Percentiles rank a stretch among this genome's conserved stretches.
Evolutionary conservation across 2,797 vertebrate genomes (phyloP).

Genomic region (Threskiornis aethiopicus): DNA sequence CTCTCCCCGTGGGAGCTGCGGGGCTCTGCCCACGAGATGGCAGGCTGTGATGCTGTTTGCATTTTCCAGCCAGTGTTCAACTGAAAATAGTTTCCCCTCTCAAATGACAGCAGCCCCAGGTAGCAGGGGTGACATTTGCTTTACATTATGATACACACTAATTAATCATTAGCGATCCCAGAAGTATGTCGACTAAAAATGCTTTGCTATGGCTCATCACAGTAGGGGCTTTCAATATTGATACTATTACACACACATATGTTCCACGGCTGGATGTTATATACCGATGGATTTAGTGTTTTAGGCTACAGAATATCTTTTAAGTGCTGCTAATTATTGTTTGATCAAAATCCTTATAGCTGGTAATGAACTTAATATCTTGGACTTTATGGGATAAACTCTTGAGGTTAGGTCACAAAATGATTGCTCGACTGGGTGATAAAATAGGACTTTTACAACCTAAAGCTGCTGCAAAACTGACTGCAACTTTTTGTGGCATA

Average conservation of each 20-base stretch:
- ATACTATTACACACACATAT: conserved; percentile 86
- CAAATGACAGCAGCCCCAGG: conserved; percentile 88
- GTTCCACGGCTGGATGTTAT: conserved; percentile 80
- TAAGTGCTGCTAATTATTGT: conserved; percentile 62
- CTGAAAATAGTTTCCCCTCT: conserved; percentile 76
- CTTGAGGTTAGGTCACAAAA: not conserved
- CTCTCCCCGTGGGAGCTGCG: conserved; percentile 33
- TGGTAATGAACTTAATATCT: conserved; percentile 34
- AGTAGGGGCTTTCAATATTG: conserved; percentile 89
- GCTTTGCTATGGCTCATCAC: conserved; percentile 88
- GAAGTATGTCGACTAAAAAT: conserved; percentile 91
- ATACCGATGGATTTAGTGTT: conserved; percentile 1
- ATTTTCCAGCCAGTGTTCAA: conserved; percentile 48
- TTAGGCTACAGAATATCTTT: not conserved
- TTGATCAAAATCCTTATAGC: not conserved
- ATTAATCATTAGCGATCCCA: conserved; percentile 99
- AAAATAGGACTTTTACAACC: not conserved
- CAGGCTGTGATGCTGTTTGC: conserved; percentile 81
- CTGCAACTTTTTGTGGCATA: not conserved
- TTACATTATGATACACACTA: conserved; percentile 97
- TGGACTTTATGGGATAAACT: not conserved
- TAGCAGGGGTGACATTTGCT: conserved; percentile 96
- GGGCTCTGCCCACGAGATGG: conserved; percentile 86
- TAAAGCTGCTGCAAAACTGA: not conserved
- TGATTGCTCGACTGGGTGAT: not conserved